phyloP scores from a whole-genome alignment of 1,140 invertebrate genomes.

The Whitmania pigra region DNA sequence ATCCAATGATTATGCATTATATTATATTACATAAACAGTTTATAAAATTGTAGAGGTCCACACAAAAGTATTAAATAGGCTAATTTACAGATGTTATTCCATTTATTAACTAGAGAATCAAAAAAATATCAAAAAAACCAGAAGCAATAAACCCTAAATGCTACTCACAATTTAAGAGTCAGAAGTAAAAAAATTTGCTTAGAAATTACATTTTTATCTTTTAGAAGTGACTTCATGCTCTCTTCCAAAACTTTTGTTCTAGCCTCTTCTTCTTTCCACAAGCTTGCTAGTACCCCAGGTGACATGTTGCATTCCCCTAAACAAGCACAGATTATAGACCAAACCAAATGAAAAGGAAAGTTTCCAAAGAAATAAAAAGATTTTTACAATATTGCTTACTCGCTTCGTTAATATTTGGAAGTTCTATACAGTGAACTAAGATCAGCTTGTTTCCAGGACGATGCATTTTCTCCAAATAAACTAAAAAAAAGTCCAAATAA shows the following conservation, averaged over 20 bases:
- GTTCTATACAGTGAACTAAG: conserved; percentile 25
- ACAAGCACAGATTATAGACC: background rate
- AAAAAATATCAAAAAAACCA: no score
- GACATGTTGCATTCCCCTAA: conserved; percentile 23
- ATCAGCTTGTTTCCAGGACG: conserved; percentile 23
- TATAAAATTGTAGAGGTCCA: no score
- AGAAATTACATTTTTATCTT: conserved; percentile 22
- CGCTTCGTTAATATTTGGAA: conserved; percentile 19
- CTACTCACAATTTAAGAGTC: no score
- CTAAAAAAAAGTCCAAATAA: no score
- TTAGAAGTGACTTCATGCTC: conserved; percentile 23
- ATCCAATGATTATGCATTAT: no score
- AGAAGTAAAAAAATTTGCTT: no score
- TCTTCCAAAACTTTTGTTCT: conserved; percentile 22
- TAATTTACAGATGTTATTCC: no score
- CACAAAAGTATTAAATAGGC: no score
- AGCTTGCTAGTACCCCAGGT: conserved; percentile 22
- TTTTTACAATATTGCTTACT: conserved; percentile 14
- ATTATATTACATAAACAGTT: no score
- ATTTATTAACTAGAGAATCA: no score
- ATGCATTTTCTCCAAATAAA: conserved; percentile 22
- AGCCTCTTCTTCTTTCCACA: conserved; percentile 25
- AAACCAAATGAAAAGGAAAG: background rate
- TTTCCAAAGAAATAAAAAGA: background rate
- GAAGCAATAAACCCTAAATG: no score